Percentiles rank a stretch among this genome's conserved stretches.
phyloP scores from a whole-genome alignment of 2,113 vertebrate genomes.

The Neofelis nebulosa region DNA sequence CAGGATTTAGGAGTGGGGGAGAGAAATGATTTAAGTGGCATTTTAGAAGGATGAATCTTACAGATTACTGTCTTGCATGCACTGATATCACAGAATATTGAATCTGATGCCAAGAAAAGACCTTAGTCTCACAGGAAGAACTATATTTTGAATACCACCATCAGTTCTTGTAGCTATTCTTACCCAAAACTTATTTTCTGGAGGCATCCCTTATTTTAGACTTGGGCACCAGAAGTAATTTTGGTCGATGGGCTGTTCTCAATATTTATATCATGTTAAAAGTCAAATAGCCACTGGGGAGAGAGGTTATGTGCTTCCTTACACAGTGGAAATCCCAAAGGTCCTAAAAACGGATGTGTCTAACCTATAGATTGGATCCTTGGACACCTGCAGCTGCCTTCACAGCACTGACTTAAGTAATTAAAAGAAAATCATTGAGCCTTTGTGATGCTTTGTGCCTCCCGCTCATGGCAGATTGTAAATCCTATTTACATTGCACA shows the following conservation, averaged over 20 bases:
- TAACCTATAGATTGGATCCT: background rate
- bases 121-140: background rate
- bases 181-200: background rate
- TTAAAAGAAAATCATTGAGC: background rate
- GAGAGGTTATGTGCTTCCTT: background rate
- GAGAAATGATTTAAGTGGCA: background rate
- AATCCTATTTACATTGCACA: slow-evolving; percentile 20
- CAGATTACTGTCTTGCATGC: background rate
- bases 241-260: background rate
- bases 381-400: background rate
- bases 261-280: background rate
- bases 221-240: background rate
- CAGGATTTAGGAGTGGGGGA: background rate
- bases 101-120: slow-evolving; percentile 16
- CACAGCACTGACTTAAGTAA: background rate
- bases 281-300: background rate
- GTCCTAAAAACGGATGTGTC: background rate
- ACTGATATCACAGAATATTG: background rate
- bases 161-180: background rate
- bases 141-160: background rate
- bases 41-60: slow-evolving; percentile 13
- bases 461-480: background rate
- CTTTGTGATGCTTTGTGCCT: background rate
- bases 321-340: background rate
- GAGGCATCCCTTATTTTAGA: background rate